Base-by-base conservation (phyloP, 2,888 invertebrate species). In the Cryptocephalus primarius region DNA sequence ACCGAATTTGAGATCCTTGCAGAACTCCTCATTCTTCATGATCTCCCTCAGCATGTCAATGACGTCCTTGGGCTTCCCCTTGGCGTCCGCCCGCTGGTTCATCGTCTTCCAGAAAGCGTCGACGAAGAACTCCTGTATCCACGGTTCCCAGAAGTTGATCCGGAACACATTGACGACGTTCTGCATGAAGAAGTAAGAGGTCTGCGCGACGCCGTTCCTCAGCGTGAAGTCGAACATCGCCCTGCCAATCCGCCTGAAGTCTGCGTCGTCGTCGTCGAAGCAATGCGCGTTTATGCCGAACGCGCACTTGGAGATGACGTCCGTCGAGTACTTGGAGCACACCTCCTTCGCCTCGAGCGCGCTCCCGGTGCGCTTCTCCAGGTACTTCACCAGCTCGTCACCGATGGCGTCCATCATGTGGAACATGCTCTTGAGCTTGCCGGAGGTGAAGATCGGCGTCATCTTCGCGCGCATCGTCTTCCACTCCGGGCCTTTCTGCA, bases 391-490 rank as follows among this genome's bases (percentile, higher is more conserved):
- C 3, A 36, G 12, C n/a, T 36, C 12, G 12, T 36, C 12, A 4
- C 36, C 36, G 36, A 36, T 36, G 12, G 11, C 12, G n/a, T 67
- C 53, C 50, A 75, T 69, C n/a, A 73, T 56, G 0, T 68, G 67
- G 31, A 74, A 67, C 76, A 78, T 76, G 39, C 60, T 63, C 57
- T 72, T 77, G 46, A 79, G 62, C 59, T 77, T 79, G 13, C 74
- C 75, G 1, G 72, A 69, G 1, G 77, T 74, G 55, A 79, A 73
- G 0, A 74, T 72, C 0, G 77, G 77, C 0, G 75, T 72, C 32
- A 78, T 60, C 51, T 75, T 75, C 1, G 68, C 56, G 22, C 79
- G 64, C 11, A 76, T 56, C 33, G 63, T 64, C 55, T 72, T 75
- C 79, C 79, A 80, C 1, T 70, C 68, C 0, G 72, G 70, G 46